Conservation (phyloP, 2,888 invertebrate species). For the Acleris holmiana region DNA sequence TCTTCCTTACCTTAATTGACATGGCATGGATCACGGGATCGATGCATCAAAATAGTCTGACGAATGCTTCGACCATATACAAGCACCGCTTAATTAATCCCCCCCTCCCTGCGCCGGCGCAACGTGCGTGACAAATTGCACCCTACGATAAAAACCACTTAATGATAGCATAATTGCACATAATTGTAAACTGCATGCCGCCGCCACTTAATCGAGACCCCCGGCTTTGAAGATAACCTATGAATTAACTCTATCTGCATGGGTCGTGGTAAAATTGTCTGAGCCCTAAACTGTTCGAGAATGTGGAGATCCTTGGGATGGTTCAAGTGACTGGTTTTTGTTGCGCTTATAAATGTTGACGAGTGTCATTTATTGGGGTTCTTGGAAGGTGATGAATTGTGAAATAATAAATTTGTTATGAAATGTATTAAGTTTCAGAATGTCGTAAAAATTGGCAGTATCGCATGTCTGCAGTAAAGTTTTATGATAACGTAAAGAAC, state of each 20-base stretch:
- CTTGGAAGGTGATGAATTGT: too few species aligned
- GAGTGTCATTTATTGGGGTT: background rate
- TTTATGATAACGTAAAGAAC: too few species aligned
- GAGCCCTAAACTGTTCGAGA: constrained; percentile 3
- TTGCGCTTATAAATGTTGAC: constrained; percentile 15
- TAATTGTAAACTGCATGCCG: constrained; percentile 53
- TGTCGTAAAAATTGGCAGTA: too few species aligned
- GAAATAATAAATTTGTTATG: too few species aligned
- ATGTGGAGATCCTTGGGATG: constrained; percentile 13
- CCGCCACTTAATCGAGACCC: constrained; percentile 13
- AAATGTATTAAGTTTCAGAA: too few species aligned
- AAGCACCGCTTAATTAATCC: constrained; percentile 50
- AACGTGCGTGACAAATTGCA: constrained; percentile 66
- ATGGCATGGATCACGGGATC: constrained; percentile 15
- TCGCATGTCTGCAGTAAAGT: too few species aligned
- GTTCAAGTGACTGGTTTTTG: constrained; percentile 10
- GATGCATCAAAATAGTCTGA: constrained; percentile 20
- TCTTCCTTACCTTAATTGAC: constrained; percentile 26
- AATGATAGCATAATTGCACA: constrained; percentile 66
- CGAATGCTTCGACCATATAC: constrained; percentile 19
- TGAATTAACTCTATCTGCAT: background rate
- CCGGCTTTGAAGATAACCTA: background rate
- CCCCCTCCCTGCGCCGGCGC: constrained; percentile 42
- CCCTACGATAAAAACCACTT: constrained; percentile 52
- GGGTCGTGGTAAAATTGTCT: constrained; percentile 8